These are phyloP conservation scores for Xestoiulus laeticollis DNA, from an alignment of 2,888 invertebrate species.

Conservation along the genomic window DNA sequence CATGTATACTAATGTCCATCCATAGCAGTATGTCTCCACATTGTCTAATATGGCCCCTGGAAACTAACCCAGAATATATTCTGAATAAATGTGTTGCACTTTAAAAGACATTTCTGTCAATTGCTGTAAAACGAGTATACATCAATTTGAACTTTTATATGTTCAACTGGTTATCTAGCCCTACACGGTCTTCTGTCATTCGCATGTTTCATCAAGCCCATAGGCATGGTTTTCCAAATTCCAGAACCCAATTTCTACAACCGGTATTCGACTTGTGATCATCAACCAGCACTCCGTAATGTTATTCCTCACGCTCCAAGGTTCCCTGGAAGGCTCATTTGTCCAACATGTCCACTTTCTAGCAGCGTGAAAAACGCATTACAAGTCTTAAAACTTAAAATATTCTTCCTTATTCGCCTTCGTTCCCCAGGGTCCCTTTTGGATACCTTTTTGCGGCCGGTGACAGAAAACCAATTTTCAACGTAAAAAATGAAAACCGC, in stretches of 20 bases:
- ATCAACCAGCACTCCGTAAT: background rate
- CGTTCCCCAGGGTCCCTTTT: background rate
- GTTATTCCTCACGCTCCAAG: background rate
- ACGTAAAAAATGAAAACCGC: constrained; percentile 6
- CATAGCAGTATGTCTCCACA: too few relatives aligned
- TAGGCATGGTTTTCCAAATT: background rate
- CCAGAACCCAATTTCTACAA: background rate
- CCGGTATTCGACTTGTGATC: background rate
- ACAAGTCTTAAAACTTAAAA: constrained; percentile 24
- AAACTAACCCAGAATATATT: too few relatives aligned
- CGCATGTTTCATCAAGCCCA: background rate
- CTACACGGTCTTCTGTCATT: background rate
- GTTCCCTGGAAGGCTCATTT: background rate
- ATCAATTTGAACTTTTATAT: background rate
- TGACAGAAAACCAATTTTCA: constrained; percentile 29
- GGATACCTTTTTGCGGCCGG: constrained; percentile 9
- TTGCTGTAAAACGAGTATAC: too few relatives aligned
- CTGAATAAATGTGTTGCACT: too few relatives aligned
- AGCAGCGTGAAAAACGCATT: background rate
- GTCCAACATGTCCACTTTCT: background rate
- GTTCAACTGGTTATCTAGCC: background rate
- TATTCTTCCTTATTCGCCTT: background rate
- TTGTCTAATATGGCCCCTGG: too few relatives aligned
- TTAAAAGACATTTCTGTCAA: too few relatives aligned
- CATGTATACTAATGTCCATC: too few relatives aligned